A percentile compares a stretch with the other conserved stretches of the same genome.
Evolutionary conservation across 2,888 invertebrate species (phyloP).

Genomic region (Venusia cambrica): DNA sequence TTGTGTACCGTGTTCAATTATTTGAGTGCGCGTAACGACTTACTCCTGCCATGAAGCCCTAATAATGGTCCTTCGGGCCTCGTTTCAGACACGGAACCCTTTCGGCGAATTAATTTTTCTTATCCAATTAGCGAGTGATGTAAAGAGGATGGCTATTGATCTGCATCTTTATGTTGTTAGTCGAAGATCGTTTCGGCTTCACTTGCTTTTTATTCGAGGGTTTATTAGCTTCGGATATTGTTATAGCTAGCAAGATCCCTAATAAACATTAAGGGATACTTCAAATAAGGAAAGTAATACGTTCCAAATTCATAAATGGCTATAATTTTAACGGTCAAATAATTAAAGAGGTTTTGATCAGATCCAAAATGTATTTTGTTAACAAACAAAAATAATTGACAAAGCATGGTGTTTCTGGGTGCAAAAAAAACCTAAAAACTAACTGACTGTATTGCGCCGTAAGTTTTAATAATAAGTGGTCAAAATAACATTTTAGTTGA

Average conservation of each 20-base stretch:
- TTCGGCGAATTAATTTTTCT: slow-evolving; percentile 77
- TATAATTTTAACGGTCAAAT: no score
- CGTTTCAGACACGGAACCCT: slow-evolving; percentile 64
- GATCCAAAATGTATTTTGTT: no score
- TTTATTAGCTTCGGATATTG: slow-evolving; percentile 20
- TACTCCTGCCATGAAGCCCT: slow-evolving; percentile 54
- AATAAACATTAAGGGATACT: no score
- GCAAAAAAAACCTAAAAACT: no score
- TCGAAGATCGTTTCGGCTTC: slow-evolving; percentile 22
- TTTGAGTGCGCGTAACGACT: slow-evolving; percentile 58
- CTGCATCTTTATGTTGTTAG: slow-evolving; percentile 40
- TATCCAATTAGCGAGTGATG: slow-evolving; percentile 71
- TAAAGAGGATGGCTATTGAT: slow-evolving; percentile 57
- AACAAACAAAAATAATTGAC: no score
- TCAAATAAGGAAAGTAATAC: no score
- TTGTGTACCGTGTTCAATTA: slow-evolving; percentile 70
- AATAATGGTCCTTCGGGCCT: slow-evolving; percentile 62
- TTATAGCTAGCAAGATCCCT: slow-evolving; percentile 12
- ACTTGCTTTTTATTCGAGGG: slow-evolving; percentile 26
- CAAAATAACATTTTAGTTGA: no score
- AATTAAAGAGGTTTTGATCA: no score
- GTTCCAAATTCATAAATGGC: no score
- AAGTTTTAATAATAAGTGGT: no score
- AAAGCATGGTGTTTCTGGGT: no score
- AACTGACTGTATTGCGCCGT: no score